phyloP scores from a whole-genome alignment of 2,888 invertebrate genomes.

The Spodoptera exigua region DNA sequence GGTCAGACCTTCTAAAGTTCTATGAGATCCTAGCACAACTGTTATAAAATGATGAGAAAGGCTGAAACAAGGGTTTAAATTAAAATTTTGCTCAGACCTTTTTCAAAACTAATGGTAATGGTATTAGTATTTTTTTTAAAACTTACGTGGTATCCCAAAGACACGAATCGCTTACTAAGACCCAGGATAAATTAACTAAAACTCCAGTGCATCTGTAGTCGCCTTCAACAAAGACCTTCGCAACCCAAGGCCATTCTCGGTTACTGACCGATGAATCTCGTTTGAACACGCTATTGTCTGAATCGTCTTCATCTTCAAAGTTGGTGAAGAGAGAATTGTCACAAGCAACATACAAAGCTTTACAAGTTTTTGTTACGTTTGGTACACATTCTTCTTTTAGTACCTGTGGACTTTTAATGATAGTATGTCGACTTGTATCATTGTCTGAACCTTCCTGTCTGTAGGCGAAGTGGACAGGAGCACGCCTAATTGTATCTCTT shows the following conservation, averaged over 20 bases:
- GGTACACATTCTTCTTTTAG: constrained; percentile 83
- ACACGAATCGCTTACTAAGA: constrained; percentile 90
- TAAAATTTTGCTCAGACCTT: background rate
- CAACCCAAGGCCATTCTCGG: constrained; percentile 92
- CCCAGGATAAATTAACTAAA: constrained; percentile 91
- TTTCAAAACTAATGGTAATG: background rate
- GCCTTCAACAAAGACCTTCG: constrained; percentile 92
- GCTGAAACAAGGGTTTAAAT: constrained; percentile 74
- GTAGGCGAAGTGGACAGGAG: constrained; percentile 76
- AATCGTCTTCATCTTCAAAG: constrained; percentile 68
- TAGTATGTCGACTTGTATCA: constrained; percentile 63
- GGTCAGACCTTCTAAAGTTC: constrained; percentile 87
- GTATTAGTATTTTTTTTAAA: background rate
- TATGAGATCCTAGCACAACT: constrained; percentile 92
- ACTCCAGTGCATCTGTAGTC: constrained; percentile 92
- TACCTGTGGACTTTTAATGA: constrained; percentile 78
- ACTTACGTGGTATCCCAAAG: constrained; percentile 79
- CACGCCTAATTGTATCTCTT: constrained; percentile 63
- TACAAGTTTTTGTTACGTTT: constrained; percentile 85
- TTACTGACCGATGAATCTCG: constrained; percentile 56
- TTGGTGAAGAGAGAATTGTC: constrained; percentile 80
- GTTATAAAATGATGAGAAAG: constrained; percentile 89
- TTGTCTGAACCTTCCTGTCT: constrained; percentile 61
- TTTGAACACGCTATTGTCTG: constrained; percentile 63
- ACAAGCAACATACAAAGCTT: constrained; percentile 88